These are phyloP conservation scores for Tridacna crocea DNA, from an alignment of 2,888 invertebrate genomes.

Conservation along the genomic window DNA sequence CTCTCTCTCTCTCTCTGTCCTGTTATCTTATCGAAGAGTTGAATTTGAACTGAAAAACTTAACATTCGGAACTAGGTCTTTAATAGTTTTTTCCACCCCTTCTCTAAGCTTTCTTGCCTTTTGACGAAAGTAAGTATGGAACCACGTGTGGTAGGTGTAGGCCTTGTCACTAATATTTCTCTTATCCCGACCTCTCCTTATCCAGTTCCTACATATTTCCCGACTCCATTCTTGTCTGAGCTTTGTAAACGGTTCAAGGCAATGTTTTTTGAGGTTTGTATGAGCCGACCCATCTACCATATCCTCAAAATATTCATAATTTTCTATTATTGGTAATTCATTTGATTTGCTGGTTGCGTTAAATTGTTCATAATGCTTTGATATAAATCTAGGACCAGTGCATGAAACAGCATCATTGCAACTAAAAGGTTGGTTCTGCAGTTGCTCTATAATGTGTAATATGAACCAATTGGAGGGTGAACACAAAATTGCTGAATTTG, in stretches of 20 bases:
- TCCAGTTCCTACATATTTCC: background rate
- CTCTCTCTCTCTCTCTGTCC: too few species aligned
- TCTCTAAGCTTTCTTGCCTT: background rate
- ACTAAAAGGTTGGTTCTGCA: background rate
- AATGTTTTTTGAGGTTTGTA: background rate
- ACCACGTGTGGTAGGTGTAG: slow-evolving; percentile 9
- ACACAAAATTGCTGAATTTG: background rate
- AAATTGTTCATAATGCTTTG: background rate
- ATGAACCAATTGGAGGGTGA: slow-evolving; percentile 6
- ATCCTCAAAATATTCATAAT: background rate
- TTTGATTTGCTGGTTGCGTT: background rate
- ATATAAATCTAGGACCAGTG: slow-evolving; percentile 1
- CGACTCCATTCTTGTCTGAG: background rate
- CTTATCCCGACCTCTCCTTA: background rate
- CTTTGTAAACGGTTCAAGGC: background rate
- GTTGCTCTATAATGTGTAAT: slow-evolving; percentile 1
- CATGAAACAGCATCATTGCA: background rate
- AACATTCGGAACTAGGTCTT: background rate
- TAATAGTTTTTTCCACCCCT: background rate
- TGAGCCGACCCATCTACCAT: background rate
- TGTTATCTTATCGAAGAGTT: too few species aligned
- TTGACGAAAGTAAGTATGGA: background rate
- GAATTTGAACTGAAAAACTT: too few species aligned
- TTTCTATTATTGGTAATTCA: background rate
- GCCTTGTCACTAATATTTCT: slow-evolving; percentile 6